Percentiles rank a stretch among this genome's conserved stretches.
Evolutionary conservation across 2,113 vertebrate genomes (phyloP).

Genomic region (Vulpes vulpes): DNA sequence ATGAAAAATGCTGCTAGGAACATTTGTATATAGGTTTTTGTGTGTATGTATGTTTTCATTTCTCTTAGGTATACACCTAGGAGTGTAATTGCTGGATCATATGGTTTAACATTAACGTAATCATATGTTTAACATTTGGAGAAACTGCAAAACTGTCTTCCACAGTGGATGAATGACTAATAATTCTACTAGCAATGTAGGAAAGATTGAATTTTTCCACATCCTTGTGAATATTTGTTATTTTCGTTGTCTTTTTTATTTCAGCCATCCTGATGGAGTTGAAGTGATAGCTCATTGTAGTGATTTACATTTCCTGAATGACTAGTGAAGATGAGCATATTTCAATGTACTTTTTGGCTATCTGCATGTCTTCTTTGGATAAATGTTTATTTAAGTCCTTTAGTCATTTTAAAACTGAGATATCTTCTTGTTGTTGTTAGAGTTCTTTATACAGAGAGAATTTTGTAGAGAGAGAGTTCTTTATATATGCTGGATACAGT

Average conservation of each 20-base stretch:
- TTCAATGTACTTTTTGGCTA: neutral
- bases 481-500: neutral
- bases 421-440: neutral
- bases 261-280: neutral
- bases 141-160: neutral
- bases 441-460: neutral
- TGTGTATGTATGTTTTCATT: neutral
- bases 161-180: neutral
- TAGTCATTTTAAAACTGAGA: neutral
- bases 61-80: neutral
- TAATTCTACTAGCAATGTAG: neutral
- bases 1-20: neutral
- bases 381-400: neutral
- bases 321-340: neutral
- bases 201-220: neutral
- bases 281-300: neutral
- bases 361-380: neutral
- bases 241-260: neutral
- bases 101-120: neutral
- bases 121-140: neutral
- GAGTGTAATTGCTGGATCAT: neutral
- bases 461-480: neutral
- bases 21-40: neutral
- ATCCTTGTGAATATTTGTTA: neutral
- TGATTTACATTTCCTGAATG: neutral